These are phyloP conservation scores for Eilema sororculum DNA, from an alignment of 2,888 invertebrate genomes.

Conservation along the genomic window DNA sequence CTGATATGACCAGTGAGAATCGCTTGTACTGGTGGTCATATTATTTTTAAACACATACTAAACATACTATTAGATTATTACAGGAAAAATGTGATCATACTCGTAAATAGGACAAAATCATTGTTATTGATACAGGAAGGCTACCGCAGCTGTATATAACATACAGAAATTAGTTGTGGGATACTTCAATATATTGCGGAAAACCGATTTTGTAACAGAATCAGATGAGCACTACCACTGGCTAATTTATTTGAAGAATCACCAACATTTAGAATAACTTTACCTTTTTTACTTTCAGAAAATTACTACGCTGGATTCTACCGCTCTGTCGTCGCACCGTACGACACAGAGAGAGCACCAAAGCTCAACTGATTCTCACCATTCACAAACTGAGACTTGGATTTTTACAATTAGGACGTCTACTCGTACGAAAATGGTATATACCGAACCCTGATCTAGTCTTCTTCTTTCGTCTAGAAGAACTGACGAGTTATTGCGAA, in stretches of 20 bases:
- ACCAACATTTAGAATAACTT: too few species aligned
- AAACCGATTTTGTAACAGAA: neutral
- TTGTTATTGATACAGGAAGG: too few species aligned
- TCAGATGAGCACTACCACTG: neutral
- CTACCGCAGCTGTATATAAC: too few species aligned
- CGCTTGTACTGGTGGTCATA: too few species aligned
- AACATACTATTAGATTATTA: too few species aligned
- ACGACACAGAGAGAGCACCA: constrained; percentile 89
- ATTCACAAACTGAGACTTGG: constrained; percentile 88
- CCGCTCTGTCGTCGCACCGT: constrained; percentile 88
- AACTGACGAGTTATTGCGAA: constrained; percentile 87
- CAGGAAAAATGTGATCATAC: too few species aligned
- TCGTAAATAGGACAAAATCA: too few species aligned
- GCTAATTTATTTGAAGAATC: neutral
- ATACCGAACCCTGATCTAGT: constrained; percentile 89
- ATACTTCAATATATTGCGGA: neutral
- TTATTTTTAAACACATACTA: too few species aligned
- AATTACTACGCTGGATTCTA: constrained; percentile 87
- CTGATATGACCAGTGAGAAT: too few species aligned
- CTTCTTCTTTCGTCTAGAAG: constrained; percentile 89
- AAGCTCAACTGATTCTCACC: constrained; percentile 85
- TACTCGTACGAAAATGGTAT: constrained; percentile 88
- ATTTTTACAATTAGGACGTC: constrained; percentile 84
- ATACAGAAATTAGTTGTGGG: neutral
- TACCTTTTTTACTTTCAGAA: constrained; percentile 69